Conservation (phyloP, 1,140 invertebrate species). For the Lordiphosa clarofinis region DNA sequence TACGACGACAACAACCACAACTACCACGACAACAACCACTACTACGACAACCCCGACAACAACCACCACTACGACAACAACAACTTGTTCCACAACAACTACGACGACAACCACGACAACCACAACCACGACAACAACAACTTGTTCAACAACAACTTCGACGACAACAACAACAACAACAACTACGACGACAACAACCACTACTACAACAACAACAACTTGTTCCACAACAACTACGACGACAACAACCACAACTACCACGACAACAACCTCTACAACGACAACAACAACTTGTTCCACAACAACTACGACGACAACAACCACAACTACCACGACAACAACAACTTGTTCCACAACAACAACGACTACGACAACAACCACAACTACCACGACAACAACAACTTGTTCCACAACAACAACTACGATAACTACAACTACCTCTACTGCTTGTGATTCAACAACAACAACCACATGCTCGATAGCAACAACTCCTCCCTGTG, state of each 20-base stretch:
- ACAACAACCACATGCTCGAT: constrained; percentile 4
- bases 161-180: constrained; percentile 11
- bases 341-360: neutral
- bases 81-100: neutral
- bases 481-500: neutral
- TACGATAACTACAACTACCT: constrained; percentile 10
- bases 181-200: constrained; percentile 15
- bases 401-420: constrained; percentile 1
- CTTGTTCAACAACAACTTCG: constrained; percentile 5
- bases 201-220: constrained; percentile 7
- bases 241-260: constrained; percentile 7
- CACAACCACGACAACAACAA: constrained; percentile 16
- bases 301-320: constrained; percentile 15
- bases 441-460: neutral
- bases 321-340: no score
- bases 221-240: constrained; percentile 6
- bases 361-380: constrained; percentile 4
- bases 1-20: constrained; percentile 9
- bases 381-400: constrained; percentile 4
- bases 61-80: constrained; percentile 11
- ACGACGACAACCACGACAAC: constrained; percentile 9
- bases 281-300: constrained; percentile 1
- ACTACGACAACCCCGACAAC: constrained; percentile 8
- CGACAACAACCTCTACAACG: constrained; percentile 6
- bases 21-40: constrained; percentile 9